Percentiles rank a stretch among this genome's conserved stretches.
Evolutionary conservation across 2,888 invertebrate genomes (phyloP).

Genomic region (Anticlea derivata): DNA sequence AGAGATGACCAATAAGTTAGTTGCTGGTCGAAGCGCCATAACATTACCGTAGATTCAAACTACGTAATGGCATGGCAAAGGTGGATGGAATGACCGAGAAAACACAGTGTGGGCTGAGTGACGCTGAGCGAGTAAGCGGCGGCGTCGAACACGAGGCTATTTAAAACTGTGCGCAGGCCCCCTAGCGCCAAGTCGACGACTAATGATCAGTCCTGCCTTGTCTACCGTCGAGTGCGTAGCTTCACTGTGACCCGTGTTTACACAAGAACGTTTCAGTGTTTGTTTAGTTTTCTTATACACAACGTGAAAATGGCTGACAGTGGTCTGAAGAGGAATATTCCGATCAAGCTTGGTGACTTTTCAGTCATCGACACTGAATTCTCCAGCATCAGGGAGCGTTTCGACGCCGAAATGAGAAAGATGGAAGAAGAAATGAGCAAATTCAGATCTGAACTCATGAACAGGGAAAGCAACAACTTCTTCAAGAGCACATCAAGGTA

Average conservation of each 20-base stretch:
- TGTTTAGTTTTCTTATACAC: slow-evolving; percentile 73
- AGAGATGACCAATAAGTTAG: slow-evolving; percentile 24
- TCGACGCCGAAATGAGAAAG: slow-evolving; percentile 98
- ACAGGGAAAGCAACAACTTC: slow-evolving; percentile 95
- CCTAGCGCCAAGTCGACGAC: slow-evolving; percentile 80
- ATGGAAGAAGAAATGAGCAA: slow-evolving; percentile 99
- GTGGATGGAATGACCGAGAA: slow-evolving; percentile 82
- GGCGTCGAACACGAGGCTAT: slow-evolving; percentile 79
- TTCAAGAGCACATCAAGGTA: slow-evolving; percentile 96
- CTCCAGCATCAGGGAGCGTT: slow-evolving; percentile 96
- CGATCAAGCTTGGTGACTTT: slow-evolving; percentile 96
- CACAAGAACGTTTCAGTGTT: slow-evolving; percentile 76
- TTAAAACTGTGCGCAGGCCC: slow-evolving; percentile 84
- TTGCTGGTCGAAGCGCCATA: slow-evolving; percentile 42
- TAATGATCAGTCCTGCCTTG: slow-evolving; percentile 82
- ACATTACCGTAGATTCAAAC: slow-evolving; percentile 41
- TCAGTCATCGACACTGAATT: slow-evolving; percentile 98
- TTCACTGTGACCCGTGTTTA: slow-evolving; percentile 76
- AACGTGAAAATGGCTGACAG: slow-evolving; percentile 90
- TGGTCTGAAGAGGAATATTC: slow-evolving; percentile 94
- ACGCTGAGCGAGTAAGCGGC: slow-evolving; percentile 68
- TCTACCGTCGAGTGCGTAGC: slow-evolving; percentile 72
- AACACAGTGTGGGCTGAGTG: slow-evolving; percentile 78
- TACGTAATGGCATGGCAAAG: slow-evolving; percentile 47
- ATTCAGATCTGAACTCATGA: slow-evolving; percentile 96